phyloP scores from a whole-genome alignment of 2,888 invertebrate genomes.

The Hesperia comma region DNA sequence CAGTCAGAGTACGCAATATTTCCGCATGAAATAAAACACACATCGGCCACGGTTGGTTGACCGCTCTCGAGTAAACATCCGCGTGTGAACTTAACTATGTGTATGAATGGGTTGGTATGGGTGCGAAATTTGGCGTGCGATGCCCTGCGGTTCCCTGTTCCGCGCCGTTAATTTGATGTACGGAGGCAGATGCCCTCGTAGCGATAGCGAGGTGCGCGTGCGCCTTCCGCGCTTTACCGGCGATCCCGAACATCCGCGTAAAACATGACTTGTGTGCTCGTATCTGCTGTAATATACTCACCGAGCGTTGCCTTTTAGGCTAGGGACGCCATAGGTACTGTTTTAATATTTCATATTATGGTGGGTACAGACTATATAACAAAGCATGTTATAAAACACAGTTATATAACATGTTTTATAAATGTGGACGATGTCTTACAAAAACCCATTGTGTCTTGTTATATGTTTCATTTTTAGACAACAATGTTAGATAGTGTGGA shows the following conservation, averaged over 20 bases:
- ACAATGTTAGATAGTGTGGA: too few relatives aligned
- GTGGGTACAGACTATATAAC: too few relatives aligned
- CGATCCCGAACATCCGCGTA: slow-evolving; percentile 39
- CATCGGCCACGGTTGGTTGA: slow-evolving; percentile 56
- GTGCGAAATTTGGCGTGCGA: slow-evolving; percentile 64
- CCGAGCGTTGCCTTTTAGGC: slow-evolving; percentile 9
- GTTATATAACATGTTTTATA: too few relatives aligned
- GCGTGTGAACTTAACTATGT: slow-evolving; percentile 47
- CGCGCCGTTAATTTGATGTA: slow-evolving; percentile 72
- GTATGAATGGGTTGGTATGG: slow-evolving; percentile 46
- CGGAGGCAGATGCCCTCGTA: slow-evolving; percentile 65
- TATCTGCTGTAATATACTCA: slow-evolving; percentile 9
- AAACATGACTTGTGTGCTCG: slow-evolving; percentile 19
- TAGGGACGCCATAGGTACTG: slow-evolving; percentile 7
- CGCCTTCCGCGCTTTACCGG: slow-evolving; percentile 49
- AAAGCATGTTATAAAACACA: too few relatives aligned
- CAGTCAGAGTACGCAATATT: slow-evolving; percentile 5
- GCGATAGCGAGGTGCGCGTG: slow-evolving; percentile 54
- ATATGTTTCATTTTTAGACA: too few relatives aligned
- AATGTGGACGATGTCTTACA: too few relatives aligned
- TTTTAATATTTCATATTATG: neutral
- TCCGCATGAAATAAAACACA: slow-evolving; percentile 20
- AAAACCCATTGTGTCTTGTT: too few relatives aligned
- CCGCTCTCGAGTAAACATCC: slow-evolving; percentile 53
- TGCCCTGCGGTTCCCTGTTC: slow-evolving; percentile 59